These are phyloP conservation scores for Magallana nippona DNA, from an alignment of 2,888 invertebrate genomes.

Conservation along the genomic window DNA sequence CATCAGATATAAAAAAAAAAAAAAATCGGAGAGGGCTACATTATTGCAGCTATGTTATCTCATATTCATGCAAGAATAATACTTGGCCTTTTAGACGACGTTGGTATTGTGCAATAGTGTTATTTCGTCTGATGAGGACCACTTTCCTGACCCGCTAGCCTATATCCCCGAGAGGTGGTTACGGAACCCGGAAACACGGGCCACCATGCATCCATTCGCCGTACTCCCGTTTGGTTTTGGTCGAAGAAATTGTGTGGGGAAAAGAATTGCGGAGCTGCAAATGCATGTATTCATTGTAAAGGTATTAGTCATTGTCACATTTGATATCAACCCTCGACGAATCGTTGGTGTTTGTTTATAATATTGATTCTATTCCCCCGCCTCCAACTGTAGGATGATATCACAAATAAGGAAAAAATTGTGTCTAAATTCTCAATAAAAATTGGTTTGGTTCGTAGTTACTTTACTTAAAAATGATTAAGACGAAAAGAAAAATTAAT, in stretches of 20 bases:
- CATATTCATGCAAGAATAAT: neutral
- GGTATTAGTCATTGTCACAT: neutral
- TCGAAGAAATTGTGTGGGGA: conserved; percentile 37
- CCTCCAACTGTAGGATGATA: neutral
- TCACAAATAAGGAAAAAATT: too few relatives aligned
- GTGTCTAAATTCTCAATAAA: too few relatives aligned
- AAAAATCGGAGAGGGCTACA: too few relatives aligned
- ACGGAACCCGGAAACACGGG: neutral
- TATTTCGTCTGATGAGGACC: conserved; percentile 20
- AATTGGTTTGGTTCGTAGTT: too few relatives aligned
- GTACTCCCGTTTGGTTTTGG: conserved; percentile 43
- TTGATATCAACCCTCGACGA: neutral
- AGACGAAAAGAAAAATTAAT: too few relatives aligned
- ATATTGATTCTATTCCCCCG: neutral
- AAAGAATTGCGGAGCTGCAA: conserved; percentile 42
- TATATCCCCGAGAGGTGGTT: conserved; percentile 43
- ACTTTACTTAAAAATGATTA: too few relatives aligned
- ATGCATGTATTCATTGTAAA: conserved; percentile 35
- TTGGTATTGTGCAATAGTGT: conserved; percentile 43
- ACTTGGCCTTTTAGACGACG: conserved; percentile 15
- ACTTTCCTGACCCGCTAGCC: conserved; percentile 23
- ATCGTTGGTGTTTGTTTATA: neutral
- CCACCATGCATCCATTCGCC: conserved; percentile 39
- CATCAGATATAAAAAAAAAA: too few relatives aligned
- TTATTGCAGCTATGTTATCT: too few relatives aligned